Evolutionary conservation across 2,888 invertebrate species (phyloP), one percentile per base, ranked within the genome.

Genomic region (Lithophane semibrunnea): DNA sequence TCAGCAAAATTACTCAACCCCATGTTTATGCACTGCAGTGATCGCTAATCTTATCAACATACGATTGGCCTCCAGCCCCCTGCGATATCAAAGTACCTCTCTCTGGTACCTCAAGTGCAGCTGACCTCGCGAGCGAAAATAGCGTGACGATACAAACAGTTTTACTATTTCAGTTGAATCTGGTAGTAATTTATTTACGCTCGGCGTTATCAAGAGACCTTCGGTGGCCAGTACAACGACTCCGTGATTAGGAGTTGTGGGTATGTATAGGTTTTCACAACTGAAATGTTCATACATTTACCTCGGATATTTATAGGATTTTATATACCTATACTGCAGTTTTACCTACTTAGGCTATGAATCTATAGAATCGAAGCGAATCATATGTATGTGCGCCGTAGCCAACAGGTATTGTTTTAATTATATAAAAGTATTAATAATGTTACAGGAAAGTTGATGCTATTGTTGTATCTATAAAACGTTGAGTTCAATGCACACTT

Each of bases 191-290:
- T 86, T 86, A 85, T 86, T 87, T 87, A 86, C 86, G 82, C 77
- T 75, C 80, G 16, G 58, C 70, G 60, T 88, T 91, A 91, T 91
- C 90, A 79, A 24, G 49, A 85, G 88, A 86, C 92, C 90, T 91
- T 91, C 87, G 75, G 65, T 61, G 66, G 52, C 16, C 69, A 85
- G 86, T 88, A 81, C 86, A 78, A 84, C 86, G 84, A 85, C 83
- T 86, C 66, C 61, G 37, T 64, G 79, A 85, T 86, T 86, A 75
- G 49, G 47, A 75, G 61, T 16, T 68, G 63, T 65, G 61, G 54
- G 16, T 67, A 67, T 64, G 56, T 83, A 61, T 71, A 61, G 60
- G 8, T 72, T 75, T 79, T 78, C 72, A 61, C 60, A 44, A 83
- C 79, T 84, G 72, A 84, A 86, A 79, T 75, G 49, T 74, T 72